Evolutionary conservation across 2,888 invertebrate species (phyloP).

Genomic region (Mallateleia sp.): DNA sequence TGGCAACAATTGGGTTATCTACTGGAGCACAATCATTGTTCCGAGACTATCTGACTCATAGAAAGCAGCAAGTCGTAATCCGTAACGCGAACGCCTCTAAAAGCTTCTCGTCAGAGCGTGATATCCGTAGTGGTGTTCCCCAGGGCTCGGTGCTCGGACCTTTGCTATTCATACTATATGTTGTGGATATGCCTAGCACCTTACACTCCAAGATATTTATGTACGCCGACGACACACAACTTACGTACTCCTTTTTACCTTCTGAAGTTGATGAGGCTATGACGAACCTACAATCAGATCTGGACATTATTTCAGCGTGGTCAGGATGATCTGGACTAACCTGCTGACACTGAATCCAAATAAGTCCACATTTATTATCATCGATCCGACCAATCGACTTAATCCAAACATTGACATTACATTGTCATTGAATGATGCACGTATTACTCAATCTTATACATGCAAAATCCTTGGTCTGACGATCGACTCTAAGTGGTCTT

Average conservation of each 20-base stretch:
- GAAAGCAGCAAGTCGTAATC: no score
- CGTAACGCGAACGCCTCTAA: no score
- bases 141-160: constrained; percentile 3
- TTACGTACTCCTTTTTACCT: background rate
- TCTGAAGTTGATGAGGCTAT: background rate
- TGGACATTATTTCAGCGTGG: background rate
- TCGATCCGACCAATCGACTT: background rate
- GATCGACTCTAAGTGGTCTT: background rate
- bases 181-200: background rate
- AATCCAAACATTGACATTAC: no score
- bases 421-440: background rate
- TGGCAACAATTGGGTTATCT: background rate
- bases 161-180: background rate
- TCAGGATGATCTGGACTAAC: background rate
- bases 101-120: no score
- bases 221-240: constrained; percentile 21
- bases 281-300: no score
- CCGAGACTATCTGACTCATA: no score
- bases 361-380: background rate
- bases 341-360: no score
- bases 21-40: no score
- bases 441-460: background rate
- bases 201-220: background rate
- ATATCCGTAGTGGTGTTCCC: background rate
- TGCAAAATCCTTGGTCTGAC: background rate